Evolutionary conservation across 2,113 vertebrate genomes (phyloP), one percentile per base, ranked within the genome.

Genomic region (Toxotes chatareus): DNA sequence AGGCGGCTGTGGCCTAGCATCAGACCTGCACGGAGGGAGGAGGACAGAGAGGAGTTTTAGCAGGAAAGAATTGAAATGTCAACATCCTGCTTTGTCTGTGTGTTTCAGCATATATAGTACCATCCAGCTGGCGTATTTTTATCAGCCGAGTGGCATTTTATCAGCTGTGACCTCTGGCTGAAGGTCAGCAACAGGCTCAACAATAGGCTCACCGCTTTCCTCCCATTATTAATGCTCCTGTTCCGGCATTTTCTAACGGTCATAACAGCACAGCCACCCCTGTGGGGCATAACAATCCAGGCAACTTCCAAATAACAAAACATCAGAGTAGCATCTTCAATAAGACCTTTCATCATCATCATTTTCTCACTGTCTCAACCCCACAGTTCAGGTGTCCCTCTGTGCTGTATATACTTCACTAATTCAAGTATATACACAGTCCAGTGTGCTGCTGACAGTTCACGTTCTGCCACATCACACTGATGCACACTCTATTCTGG

Each of bases 1-100:
- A 32, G 65, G 81, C 63, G n/a, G 83, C 80, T 71, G 57, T 78
- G 69, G 87, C 65, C 80, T 10, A 90, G 85, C 94, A 95, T 94
- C 90, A 94, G 93, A 93, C 79, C 94, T 95, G 86, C 14, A 53
- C 10, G n/a, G 34, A 47, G 80, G 49, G 32, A 47, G 23, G 31
- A 47, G 36, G 40, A 75, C 63, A 53, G 21, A 31, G 36, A 61
- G 5, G 32, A 79, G 17, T 13, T 12, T 72, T 1, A 83, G 53
- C 21, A 55, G 27, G 56, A 40, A 40, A 53, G 2, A 14, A 75
- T 62, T 21, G 17, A 70, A 64, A 61, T 62, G 6, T 49, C 16
- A 49, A 1, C 17, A 49, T 49, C 4, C 17, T 10, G 7, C 14
- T 19, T 31, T 47, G 60, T 53, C 1, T 73, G 32, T 56, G 31